Evolutionary conservation across 2,888 invertebrate species (phyloP).

Genomic region (Dynastes maya): DNA sequence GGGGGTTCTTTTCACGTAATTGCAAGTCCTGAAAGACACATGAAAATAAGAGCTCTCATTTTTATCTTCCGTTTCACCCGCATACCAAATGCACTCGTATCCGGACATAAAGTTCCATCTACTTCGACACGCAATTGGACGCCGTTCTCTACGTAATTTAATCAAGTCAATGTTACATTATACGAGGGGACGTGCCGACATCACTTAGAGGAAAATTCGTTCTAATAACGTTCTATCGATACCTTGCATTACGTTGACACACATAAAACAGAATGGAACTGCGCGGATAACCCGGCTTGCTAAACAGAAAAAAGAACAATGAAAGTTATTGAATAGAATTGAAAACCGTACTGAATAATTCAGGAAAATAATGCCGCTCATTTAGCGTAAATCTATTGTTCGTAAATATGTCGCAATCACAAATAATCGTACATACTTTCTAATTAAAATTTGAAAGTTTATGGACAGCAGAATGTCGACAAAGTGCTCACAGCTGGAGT

Average conservation of each 20-base stretch:
- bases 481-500: slow-evolving; percentile 22
- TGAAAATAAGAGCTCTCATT: too few relatives aligned
- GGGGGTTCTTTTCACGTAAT: too few relatives aligned
- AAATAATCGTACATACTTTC: slow-evolving; percentile 36
- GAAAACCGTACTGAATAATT: slow-evolving; percentile 24
- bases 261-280: slow-evolving; percentile 15
- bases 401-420: slow-evolving; percentile 35
- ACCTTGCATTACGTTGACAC: slow-evolving; percentile 20
- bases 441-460: slow-evolving; percentile 42
- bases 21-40: too few relatives aligned
- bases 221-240: not conserved
- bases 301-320: slow-evolving; percentile 26
- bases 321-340: slow-evolving; percentile 30
- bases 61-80: too few relatives aligned
- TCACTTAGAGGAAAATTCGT: slow-evolving; percentile 7
- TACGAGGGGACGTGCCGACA: not conserved
- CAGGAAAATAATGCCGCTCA: slow-evolving; percentile 31
- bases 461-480: slow-evolving; percentile 10
- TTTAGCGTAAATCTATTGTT: slow-evolving; percentile 39
- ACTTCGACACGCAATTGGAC: not conserved
- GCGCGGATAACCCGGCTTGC: not conserved
- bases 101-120: too few relatives aligned
- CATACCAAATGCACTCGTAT: too few relatives aligned
- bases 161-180: not conserved
- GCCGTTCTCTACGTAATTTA: not conserved